Evolutionary conservation across 1,140 invertebrate genomes (phyloP).

Genomic region (Drosophila repleta): DNA sequence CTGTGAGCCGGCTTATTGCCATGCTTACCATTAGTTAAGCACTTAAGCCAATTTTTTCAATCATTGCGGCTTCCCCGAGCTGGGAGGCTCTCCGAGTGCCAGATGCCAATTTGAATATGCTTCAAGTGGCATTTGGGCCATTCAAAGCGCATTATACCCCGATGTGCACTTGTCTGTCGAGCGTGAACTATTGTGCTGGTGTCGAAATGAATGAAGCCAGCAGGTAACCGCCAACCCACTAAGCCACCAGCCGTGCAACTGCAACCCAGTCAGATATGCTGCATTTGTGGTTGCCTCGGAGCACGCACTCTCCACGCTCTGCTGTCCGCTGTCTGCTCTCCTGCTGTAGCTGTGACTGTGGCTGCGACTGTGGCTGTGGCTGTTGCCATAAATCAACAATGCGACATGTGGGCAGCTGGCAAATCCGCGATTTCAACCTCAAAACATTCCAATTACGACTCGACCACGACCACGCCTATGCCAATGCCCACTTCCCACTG

Average conservation of each 20-base stretch:
- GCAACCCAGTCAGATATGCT: conserved; percentile 8
- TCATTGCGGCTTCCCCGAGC: conserved; percentile 39
- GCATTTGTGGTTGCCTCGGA: conserved; percentile 24
- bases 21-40: conserved; percentile 61
- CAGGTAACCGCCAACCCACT: conserved; percentile 10
- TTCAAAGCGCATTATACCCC: conserved; percentile 35
- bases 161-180: not conserved
- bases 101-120: conserved; percentile 32
- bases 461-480: conserved; percentile 3
- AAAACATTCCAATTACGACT: conserved; percentile 47
- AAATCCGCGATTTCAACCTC: conserved; percentile 22
- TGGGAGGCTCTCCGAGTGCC: conserved; percentile 1
- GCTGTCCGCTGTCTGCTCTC: not conserved
- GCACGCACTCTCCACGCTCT: not conserved
- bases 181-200: conserved; percentile 36
- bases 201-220: conserved; percentile 16
- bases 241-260: conserved; percentile 21
- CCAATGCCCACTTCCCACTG: no score
- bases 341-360: not conserved
- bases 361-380: not conserved
- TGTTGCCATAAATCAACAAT: conserved; percentile 46
- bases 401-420: conserved; percentile 38
- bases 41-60: conserved; percentile 68
- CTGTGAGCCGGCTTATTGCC: conserved; percentile 58
- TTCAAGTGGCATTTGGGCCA: conserved; percentile 14